Evolutionary conservation across 2,797 vertebrate species (phyloP).

Genomic region (Sebastiscus tertius): DNA sequence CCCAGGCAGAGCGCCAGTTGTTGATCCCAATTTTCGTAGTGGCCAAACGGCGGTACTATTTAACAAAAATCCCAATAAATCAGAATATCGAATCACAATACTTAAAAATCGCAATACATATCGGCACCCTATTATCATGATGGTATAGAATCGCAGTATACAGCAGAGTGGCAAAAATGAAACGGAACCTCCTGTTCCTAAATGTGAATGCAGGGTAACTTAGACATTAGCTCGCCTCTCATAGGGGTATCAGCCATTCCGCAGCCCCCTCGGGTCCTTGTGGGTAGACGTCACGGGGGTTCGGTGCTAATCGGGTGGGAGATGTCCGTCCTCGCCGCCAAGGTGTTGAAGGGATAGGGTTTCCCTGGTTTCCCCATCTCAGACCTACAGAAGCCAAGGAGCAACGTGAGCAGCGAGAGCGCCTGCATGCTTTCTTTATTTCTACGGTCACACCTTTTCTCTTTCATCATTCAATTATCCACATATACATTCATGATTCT

Average conservation of each 20-base stretch:
- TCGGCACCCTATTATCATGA: too few species aligned
- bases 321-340: slow-evolving; percentile 60
- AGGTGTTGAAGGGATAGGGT: slow-evolving; percentile 64
- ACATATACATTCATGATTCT: neutral
- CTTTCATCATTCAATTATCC: neutral
- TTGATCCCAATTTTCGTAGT: too few species aligned
- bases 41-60: too few species aligned
- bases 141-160: neutral
- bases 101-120: too few species aligned
- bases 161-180: neutral
- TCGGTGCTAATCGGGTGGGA: slow-evolving; percentile 57
- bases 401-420: slow-evolving; percentile 27
- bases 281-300: slow-evolving; percentile 18
- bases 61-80: too few species aligned
- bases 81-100: too few species aligned
- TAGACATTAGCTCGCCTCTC: neutral
- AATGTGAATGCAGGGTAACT: neutral
- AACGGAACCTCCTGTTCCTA: neutral
- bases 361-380: slow-evolving; percentile 51
- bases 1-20: too few species aligned
- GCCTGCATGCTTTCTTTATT: neutral
- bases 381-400: slow-evolving; percentile 55
- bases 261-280: neutral
- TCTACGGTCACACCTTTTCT: neutral
- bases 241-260: slow-evolving; percentile 10